A percentile compares a stretch with the other conserved stretches of the same genome.
phyloP scores from a whole-genome alignment of 2,113 vertebrate species.

The Coptodon rendalli region DNA sequence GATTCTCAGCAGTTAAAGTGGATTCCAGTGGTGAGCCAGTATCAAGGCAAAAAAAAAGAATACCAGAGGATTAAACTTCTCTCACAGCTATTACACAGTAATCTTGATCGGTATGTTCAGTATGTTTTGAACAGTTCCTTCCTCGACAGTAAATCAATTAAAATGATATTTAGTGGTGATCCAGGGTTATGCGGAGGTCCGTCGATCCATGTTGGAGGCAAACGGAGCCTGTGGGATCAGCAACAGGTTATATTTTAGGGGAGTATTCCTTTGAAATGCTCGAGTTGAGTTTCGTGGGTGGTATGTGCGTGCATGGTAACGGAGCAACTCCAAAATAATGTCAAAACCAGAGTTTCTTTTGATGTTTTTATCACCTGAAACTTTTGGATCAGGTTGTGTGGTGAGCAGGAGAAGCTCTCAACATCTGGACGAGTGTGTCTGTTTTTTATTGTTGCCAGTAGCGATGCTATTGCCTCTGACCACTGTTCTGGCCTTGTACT shows the following conservation, averaged over 20 bases:
- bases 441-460: constrained; percentile 37
- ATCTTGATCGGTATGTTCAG: not conserved
- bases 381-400: not conserved
- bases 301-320: not conserved
- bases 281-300: not conserved
- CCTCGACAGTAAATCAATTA: not conserved
- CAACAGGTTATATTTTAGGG: not conserved
- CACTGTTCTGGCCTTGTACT: not conserved
- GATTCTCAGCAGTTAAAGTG: not conserved
- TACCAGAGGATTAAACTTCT: not conserved
- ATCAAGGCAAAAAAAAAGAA: not conserved
- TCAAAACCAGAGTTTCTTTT: not conserved
- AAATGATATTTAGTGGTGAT: not conserved
- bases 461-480: constrained; percentile 17
- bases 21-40: not conserved
- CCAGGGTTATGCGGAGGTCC: accelerated
- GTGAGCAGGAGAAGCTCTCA: not conserved
- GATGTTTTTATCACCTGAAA: not conserved
- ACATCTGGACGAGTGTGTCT: constrained; percentile 24
- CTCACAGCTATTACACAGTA: not conserved
- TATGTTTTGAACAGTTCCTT: not conserved
- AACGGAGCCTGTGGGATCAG: not conserved
- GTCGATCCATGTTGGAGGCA: not conserved
- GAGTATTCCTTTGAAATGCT: not conserved
- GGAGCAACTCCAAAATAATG: not conserved